Conservation (phyloP, 2,113 vertebrate species). For the Forbesichthys agassizii region DNA sequence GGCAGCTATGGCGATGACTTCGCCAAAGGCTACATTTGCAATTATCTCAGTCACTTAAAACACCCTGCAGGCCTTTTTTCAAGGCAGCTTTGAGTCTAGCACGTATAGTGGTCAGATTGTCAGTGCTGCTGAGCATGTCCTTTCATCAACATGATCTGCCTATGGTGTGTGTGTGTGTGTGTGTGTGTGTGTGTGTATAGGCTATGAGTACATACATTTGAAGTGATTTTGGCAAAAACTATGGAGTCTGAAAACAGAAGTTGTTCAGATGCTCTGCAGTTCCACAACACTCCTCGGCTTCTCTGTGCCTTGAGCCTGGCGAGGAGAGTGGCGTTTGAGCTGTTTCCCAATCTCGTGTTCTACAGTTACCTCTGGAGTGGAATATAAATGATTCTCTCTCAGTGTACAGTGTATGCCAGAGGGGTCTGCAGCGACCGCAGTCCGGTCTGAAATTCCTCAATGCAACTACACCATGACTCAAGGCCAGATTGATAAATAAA, state of each 20-base stretch:
- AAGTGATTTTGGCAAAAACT: slow-evolving; percentile 41
- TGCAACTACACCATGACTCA: slow-evolving; percentile 70
- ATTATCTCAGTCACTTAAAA: slow-evolving; percentile 63
- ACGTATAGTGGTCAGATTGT: slow-evolving; percentile 54
- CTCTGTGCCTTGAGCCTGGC: slow-evolving; percentile 68
- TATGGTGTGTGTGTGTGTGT: slow-evolving; percentile 9
- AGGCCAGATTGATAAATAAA: slow-evolving; percentile 77
- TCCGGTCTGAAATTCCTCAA: slow-evolving; percentile 77
- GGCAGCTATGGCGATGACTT: slow-evolving; percentile 51
- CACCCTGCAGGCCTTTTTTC: slow-evolving; percentile 34
- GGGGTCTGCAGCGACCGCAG: slow-evolving; percentile 71
- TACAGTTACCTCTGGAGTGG: slow-evolving; percentile 80
- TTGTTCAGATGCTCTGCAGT: slow-evolving; percentile 62
- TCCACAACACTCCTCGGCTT: slow-evolving; percentile 61
- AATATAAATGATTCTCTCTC: slow-evolving; percentile 81
- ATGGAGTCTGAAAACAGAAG: slow-evolving; percentile 61
- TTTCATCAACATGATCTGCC: slow-evolving; percentile 14
- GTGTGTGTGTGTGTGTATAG: slow-evolving; percentile 16
- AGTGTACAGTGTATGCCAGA: slow-evolving; percentile 74
- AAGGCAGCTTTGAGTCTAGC: slow-evolving; percentile 40
- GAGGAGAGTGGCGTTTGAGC: slow-evolving; percentile 77
- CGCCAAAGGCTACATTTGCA: slow-evolving; percentile 61
- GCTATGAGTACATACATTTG: slow-evolving; percentile 22
- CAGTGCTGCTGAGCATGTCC: slow-evolving; percentile 35
- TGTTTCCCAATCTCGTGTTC: slow-evolving; percentile 81